Evolutionary conservation across 2,888 invertebrate species (phyloP), one percentile per base, ranked within the genome.

Genomic region (Abrostola triplasia): DNA sequence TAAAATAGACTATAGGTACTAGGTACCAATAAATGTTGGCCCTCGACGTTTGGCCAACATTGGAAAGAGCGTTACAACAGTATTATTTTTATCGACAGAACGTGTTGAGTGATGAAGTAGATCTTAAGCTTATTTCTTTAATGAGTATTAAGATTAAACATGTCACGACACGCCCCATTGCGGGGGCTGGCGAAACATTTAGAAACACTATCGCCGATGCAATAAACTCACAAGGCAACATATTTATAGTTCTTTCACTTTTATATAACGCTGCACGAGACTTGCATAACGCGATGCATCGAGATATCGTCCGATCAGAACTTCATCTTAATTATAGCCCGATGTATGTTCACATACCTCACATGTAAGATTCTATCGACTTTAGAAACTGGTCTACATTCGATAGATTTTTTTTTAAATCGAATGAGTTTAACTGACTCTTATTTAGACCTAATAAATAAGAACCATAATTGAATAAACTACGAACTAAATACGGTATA

Each of bases 221-320:
- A 67, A 73, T 67, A 65, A 65, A 69, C 73, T 58, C 73, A 67
- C 73, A 67, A 67, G 57, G 59, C 73, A 70, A 67, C 59, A 61
- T 74, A 64, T 74, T 63, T 59, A 70, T 67, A 77, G 57, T 73
- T 79, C 65, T 77, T 79, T 67, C 67, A 77, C 80, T 68, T 73
- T 77, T 76, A 79, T 67, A 49, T 76, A 79, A 80, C 64, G 63
- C 59, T 71, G 67, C 67, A 77, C 47, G 38, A 59, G 58, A 63
- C 67, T 77, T 77, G 77, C 68, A 74, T 77, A 79, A 80, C 61
- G 37, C 51, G 60, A 64, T 74, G 75, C 75, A 71, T 66, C 59
- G 44, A 62, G 54, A 59, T 77, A 67, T 60, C 52, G 37, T 40
- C 61, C 58, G 55, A 73, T 62, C 69, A 73, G 60, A 53, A 49